Evolutionary conservation across 2,888 invertebrate genomes (phyloP).

Genomic region (Notocelia uddmanniana): DNA sequence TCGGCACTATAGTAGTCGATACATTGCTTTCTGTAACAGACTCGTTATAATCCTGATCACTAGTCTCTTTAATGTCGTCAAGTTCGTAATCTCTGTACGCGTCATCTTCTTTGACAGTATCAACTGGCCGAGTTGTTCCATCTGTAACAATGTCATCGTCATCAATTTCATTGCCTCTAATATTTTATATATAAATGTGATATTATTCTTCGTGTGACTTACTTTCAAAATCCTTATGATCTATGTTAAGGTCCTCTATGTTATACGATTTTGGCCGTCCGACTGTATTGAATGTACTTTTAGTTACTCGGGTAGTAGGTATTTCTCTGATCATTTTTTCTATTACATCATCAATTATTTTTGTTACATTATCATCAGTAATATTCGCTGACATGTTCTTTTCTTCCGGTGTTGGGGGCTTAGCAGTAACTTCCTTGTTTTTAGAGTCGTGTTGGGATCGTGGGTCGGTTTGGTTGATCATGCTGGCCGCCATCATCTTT

Average conservation of each 20-base stretch:
- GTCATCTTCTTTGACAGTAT: constrained; percentile 56
- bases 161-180: constrained; percentile 14
- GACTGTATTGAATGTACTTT: constrained; percentile 58
- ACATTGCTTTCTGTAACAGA: constrained; percentile 21
- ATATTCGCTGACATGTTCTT: constrained; percentile 16
- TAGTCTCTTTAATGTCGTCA: constrained; percentile 53
- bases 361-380: constrained; percentile 15
- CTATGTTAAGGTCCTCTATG: constrained; percentile 64
- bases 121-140: constrained; percentile 51
- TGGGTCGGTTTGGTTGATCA: constrained; percentile 54
- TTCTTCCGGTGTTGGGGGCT: constrained; percentile 48
- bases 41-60: constrained; percentile 32
- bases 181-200: constrained; percentile 34
- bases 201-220: constrained; percentile 58
- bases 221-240: constrained; percentile 58
- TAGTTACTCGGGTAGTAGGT: constrained; percentile 40
- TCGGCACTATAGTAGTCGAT: neutral
- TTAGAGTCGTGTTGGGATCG: constrained; percentile 53
- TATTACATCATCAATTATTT: constrained; percentile 30
- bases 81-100: constrained; percentile 65
- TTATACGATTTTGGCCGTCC: constrained; percentile 73
- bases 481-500: constrained; percentile 68
- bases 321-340: constrained; percentile 30
- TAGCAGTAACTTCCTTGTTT: constrained; percentile 62
- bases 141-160: constrained; percentile 63